phyloP scores from a whole-genome alignment of 2,113 vertebrate species.

The Dermatemys mawii region DNA sequence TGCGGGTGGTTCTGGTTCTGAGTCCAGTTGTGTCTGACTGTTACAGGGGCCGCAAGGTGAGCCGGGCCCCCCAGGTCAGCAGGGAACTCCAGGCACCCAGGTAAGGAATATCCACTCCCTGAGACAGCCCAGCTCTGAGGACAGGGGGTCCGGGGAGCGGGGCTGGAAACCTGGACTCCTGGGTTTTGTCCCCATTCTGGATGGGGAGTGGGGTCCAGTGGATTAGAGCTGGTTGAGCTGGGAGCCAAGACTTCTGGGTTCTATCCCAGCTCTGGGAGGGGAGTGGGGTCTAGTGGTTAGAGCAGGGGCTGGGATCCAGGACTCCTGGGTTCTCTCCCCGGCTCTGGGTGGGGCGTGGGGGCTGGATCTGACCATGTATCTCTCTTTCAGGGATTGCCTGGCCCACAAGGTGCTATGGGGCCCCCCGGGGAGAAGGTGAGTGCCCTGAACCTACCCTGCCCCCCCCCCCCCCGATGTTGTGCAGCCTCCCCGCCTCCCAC shows the following conservation, averaged over 20 bases:
- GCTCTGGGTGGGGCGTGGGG: background rate
- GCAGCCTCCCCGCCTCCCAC: accelerated
- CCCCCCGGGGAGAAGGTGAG: slow-evolving; percentile 83
- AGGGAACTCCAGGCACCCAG: slow-evolving; percentile 66
- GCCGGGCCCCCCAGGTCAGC: slow-evolving; percentile 83
- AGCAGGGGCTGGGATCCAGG: background rate
- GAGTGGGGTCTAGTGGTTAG: background rate
- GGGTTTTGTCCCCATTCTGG: too few relatives aligned
- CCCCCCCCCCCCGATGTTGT: too few relatives aligned
- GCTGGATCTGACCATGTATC: background rate
- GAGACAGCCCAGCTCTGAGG: background rate
- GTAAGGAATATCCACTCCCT: background rate
- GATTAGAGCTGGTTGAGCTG: too few relatives aligned
- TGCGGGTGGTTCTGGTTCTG: background rate
- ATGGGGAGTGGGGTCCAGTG: too few relatives aligned
- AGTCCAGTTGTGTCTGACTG: background rate
- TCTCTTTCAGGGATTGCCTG: slow-evolving; percentile 74
- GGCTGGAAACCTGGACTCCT: too few relatives aligned
- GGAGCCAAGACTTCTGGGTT: background rate
- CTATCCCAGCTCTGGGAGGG: background rate
- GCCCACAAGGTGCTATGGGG: slow-evolving; percentile 81
- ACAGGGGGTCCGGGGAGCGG: too few relatives aligned
- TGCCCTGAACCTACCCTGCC: too few relatives aligned
- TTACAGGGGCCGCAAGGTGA: slow-evolving; percentile 83
- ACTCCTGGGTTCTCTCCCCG: background rate